Conservation (phyloP, 1,140 invertebrate genomes). For the Pentalonia nigronervosa region DNA sequence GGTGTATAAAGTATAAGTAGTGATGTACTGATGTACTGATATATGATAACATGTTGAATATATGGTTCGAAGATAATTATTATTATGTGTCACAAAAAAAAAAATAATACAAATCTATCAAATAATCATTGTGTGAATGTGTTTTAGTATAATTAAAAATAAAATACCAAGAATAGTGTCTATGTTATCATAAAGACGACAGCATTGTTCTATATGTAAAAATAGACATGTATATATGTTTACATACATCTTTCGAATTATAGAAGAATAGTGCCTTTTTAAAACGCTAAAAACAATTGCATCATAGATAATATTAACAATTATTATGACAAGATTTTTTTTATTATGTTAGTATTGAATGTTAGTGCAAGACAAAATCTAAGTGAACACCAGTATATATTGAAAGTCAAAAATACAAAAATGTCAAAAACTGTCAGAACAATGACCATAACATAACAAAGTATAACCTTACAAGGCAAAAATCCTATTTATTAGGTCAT, state of each 20-base stretch:
- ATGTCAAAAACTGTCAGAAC: not conserved
- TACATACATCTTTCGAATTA: not conserved
- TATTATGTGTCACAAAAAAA: not conserved
- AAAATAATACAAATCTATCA: not conserved
- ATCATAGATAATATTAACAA: not conserved
- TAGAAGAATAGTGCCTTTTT: not conserved
- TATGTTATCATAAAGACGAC: conserved; percentile 22
- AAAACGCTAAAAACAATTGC: not conserved
- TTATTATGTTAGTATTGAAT: not conserved
- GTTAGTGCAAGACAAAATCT: not conserved
- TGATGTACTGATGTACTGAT: not conserved
- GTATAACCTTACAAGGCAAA: not conserved
- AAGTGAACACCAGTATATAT: not conserved
- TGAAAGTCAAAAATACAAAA: not conserved
- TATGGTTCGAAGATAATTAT: not conserved
- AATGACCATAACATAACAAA: not conserved
- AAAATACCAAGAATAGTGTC: not conserved
- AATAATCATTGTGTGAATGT: not conserved
- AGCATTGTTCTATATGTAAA: not conserved
- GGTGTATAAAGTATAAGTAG: not conserved
- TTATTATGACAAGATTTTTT: not conserved
- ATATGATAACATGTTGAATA: not conserved
- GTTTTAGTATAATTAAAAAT: conserved; percentile 14
- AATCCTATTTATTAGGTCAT: not conserved
- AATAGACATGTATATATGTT: not conserved